Evolutionary conservation across 2,797 vertebrate species (phyloP).

Genomic region (Borostomias antarcticus): DNA sequence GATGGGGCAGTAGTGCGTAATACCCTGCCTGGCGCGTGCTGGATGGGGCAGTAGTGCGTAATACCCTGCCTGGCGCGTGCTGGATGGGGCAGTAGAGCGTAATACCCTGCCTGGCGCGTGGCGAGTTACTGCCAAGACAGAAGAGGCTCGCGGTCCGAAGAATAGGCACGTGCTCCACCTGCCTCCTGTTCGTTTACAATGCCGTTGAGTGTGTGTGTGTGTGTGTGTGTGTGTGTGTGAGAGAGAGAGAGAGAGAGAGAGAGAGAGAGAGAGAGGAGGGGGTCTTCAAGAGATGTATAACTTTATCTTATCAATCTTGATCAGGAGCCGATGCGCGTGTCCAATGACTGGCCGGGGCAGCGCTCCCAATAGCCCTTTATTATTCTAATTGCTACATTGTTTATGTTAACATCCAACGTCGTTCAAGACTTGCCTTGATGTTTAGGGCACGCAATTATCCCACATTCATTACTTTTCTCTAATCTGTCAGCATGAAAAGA

Average conservation of each 20-base stretch:
- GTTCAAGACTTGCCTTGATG: too few relatives aligned
- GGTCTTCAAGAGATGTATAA: not conserved
- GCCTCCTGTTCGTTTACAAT: slow-evolving; percentile 48
- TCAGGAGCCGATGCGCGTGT: slow-evolving; percentile 7
- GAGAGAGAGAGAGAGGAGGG: not conserved
- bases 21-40: slow-evolving; percentile 47
- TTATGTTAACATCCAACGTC: too few relatives aligned
- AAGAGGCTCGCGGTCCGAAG: slow-evolving; percentile 39
- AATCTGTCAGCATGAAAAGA: too few relatives aligned
- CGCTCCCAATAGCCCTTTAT: not conserved
- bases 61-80: slow-evolving; percentile 65
- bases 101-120: slow-evolving; percentile 62
- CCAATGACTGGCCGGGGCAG: not conserved
- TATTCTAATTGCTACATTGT: too few relatives aligned
- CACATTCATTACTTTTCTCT: too few relatives aligned
- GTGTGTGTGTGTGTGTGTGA: slow-evolving; percentile 11
- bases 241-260: not conserved
- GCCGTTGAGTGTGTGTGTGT: not conserved
- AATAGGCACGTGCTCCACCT: slow-evolving; percentile 67
- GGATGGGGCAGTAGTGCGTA: slow-evolving; percentile 46
- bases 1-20: slow-evolving; percentile 47
- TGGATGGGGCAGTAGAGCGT: slow-evolving; percentile 42
- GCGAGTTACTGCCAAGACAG: slow-evolving; percentile 44
- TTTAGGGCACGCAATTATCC: too few relatives aligned
- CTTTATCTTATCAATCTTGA: not conserved